Base-by-base conservation (phyloP, 2,113 vertebrate genomes). In the Anolis carolinensis region DNA sequence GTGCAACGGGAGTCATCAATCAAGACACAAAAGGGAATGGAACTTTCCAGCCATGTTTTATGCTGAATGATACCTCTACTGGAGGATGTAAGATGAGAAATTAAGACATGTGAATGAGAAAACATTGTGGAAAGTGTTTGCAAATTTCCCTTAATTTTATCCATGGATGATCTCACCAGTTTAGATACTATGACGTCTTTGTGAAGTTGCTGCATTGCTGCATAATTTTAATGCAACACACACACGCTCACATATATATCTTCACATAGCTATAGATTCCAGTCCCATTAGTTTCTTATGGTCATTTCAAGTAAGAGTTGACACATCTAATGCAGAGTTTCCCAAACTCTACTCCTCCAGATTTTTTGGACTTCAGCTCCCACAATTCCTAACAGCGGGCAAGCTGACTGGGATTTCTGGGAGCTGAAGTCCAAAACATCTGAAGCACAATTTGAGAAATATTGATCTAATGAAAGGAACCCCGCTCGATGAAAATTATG, bases 81-180 rank as follows among this genome's bases (percentile, higher is more conserved):
- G 25, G 48, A 85, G 75, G 10, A 63, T n/a, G 25, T 23, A 79
- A 10, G 48, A 21, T 71, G 82, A 50, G 0, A 68, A 74, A 52
- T 83, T 0, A 0, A 23, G 52, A 21, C 50, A 1, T 79, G 76
- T 55, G 65, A 75, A 14, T 2, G 21, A 74, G 76, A 85, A 82
- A 72, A 7, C 0, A 82, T 5, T 44, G 36, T 30, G 36, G 82
- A 5, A 52, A 1, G 55, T 86, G 1, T 34, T 87, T 67, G 65
- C 23, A 27, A 27, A 27, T 27, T 25, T 6, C 23, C 27, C 23
- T 81, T 81, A 23, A 32, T 90, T 81, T 32, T 2, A 88, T 30
- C 71, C 7, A 32, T 84, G 59, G 20, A 6, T 83, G 1, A 34
- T 81, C 87, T 90, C 90, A 62, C 76, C 30, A 88, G 67, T 59